Conservation (phyloP, 2,113 vertebrate species). For the Aldabrachelys gigantea region DNA sequence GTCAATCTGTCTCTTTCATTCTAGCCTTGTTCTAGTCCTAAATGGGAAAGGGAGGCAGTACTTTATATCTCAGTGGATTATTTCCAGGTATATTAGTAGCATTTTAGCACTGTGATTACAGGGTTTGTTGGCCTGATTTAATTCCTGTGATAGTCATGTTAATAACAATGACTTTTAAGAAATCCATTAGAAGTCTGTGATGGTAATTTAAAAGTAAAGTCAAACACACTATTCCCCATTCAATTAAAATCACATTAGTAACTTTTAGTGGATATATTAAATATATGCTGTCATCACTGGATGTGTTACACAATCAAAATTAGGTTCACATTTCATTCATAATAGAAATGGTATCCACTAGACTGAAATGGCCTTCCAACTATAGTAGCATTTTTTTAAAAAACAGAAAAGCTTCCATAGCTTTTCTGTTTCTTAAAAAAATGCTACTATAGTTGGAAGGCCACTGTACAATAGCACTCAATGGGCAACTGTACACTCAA, state of each 20-base stretch:
- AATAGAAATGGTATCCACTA: background rate
- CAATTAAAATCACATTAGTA: background rate
- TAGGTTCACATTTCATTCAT: background rate
- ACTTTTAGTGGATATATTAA: slow-evolving; percentile 41
- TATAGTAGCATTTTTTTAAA: background rate
- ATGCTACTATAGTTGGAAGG: no score
- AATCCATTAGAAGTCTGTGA: slow-evolving; percentile 7
- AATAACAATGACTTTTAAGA: slow-evolving; percentile 48
- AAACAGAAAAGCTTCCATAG: background rate
- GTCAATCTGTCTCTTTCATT: background rate
- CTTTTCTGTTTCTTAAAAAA: no score
- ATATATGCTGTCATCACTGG: background rate
- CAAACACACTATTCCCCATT: background rate
- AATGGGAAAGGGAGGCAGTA: background rate
- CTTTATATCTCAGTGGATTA: background rate
- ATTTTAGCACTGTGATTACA: background rate
- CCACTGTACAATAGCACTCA: slow-evolving; percentile 19
- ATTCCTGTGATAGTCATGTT: slow-evolving; percentile 16
- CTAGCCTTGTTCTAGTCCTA: background rate
- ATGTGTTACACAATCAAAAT: slow-evolving; percentile 18
- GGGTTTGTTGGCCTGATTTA: background rate
- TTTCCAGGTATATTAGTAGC: background rate
- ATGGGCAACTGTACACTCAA: slow-evolving; percentile 50
- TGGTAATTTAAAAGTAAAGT: slow-evolving; percentile 47
- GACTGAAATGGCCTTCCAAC: background rate